phyloP scores from a whole-genome alignment of 2,797 vertebrate genomes.

The Okamejei kenojei region DNA sequence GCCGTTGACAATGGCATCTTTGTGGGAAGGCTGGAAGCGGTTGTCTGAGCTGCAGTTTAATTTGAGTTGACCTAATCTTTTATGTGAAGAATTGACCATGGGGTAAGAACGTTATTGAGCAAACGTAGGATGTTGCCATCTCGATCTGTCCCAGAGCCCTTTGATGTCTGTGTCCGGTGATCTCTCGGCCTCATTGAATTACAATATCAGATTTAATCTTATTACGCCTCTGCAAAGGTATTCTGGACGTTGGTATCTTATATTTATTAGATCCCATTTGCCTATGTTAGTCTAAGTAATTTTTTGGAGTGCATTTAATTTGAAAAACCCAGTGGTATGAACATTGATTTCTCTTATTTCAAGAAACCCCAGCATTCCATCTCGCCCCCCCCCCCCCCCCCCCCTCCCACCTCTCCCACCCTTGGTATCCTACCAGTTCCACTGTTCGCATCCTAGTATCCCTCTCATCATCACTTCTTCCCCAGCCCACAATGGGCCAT shows the following conservation, averaged over 20 bases:
- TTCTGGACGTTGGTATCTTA: background rate
- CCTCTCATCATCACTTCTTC: no score
- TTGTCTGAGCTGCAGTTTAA: slow-evolving; percentile 13
- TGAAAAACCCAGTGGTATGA: no score
- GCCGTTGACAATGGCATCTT: background rate
- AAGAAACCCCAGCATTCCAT: no score
- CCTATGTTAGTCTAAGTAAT: background rate
- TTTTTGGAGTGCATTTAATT: background rate
- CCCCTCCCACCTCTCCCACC: no score
- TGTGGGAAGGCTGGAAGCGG: background rate
- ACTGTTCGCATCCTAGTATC: no score
- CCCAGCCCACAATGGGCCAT: no score
- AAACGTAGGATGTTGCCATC: slow-evolving; percentile 15
- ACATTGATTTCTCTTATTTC: no score
- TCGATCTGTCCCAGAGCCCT: background rate
- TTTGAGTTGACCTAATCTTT: background rate
- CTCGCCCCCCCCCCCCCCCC: no score
- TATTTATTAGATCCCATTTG: background rate
- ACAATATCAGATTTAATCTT: background rate
- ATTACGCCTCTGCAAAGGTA: background rate
- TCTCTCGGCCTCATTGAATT: background rate
- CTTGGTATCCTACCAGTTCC: no score
- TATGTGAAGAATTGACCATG: background rate
- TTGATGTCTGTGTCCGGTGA: background rate
- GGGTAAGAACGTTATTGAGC: background rate